Percentiles rank a stretch among this genome's conserved stretches.
These are phyloP conservation scores for Brachionus angularis DNA, from an alignment of 1,140 invertebrate genomes.

Conservation along the genomic window DNA sequence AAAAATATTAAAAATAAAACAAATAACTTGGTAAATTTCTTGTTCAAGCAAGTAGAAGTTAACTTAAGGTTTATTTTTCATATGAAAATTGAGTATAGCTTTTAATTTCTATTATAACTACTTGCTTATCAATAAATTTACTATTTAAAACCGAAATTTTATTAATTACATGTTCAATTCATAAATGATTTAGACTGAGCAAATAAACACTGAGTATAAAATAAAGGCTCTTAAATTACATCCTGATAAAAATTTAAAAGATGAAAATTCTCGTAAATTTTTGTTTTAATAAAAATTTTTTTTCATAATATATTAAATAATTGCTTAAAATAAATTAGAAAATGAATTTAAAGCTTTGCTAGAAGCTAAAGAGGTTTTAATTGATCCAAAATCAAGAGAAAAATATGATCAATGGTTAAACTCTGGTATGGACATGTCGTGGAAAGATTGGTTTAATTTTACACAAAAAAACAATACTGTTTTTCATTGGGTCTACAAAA, in stretches of 20 bases:
- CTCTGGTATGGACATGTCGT: constrained; percentile 13
- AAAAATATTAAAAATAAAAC: too few relatives aligned
- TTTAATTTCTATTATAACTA: too few relatives aligned
- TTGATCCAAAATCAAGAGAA: constrained; percentile 14
- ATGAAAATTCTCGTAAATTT: constrained; percentile 21
- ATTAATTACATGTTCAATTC: not conserved
- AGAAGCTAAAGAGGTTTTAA: constrained; percentile 31
- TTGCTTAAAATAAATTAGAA: not conserved
- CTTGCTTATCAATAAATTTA: too few relatives aligned
- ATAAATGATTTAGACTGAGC: constrained; percentile 5
- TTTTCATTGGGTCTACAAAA: constrained; percentile 31
- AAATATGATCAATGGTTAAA: constrained; percentile 35
- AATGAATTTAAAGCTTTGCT: constrained; percentile 21
- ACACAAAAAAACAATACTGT: constrained; percentile 22
- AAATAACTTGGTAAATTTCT: too few relatives aligned
- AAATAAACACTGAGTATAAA: constrained; percentile 18
- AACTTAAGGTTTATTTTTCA: too few relatives aligned
- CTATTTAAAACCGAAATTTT: not conserved
- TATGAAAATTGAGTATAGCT: too few relatives aligned
- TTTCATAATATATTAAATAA: not conserved
- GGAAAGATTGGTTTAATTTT: constrained; percentile 25
- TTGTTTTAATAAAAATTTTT: not conserved
- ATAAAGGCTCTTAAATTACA: constrained; percentile 24
- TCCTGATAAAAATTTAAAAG: constrained; percentile 28
- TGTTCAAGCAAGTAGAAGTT: too few relatives aligned